Percentiles rank a stretch among this genome's conserved stretches.
Evolutionary conservation across 2,888 invertebrate genomes (phyloP).

Genomic region (Dasysyrphus albostriatus): DNA sequence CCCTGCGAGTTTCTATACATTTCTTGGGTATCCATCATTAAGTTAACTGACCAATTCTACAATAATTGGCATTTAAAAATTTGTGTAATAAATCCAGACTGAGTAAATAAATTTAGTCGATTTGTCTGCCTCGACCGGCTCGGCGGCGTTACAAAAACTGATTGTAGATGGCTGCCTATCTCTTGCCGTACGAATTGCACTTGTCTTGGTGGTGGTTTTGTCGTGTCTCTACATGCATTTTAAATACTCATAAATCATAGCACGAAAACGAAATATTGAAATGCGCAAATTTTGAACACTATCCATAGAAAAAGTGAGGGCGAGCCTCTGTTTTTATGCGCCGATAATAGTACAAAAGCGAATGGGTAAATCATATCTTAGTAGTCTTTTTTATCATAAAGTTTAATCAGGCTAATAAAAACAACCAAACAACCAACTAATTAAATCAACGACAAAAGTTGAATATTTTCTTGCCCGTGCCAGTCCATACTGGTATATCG

Average conservation of each 20-base stretch:
- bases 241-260: constrained; percentile 67
- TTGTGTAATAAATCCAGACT: constrained; percentile 67
- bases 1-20: neutral
- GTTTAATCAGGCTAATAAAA: constrained; percentile 1
- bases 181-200: constrained; percentile 47
- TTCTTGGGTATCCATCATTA: constrained; percentile 43
- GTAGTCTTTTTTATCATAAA: constrained; percentile 26
- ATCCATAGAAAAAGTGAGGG: constrained; percentile 67
- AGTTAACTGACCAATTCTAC: constrained; percentile 35
- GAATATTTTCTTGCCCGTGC: constrained; percentile 35
- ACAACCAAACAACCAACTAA: constrained; percentile 30
- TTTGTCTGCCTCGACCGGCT: constrained; percentile 73
- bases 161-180: constrained; percentile 69
- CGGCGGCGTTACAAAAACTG: constrained; percentile 71
- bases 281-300: constrained; percentile 72
- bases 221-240: constrained; percentile 59
- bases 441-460: constrained; percentile 14
- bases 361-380: constrained; percentile 48
- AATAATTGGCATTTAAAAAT: constrained; percentile 40
- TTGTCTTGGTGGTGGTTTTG: constrained; percentile 34
- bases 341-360: constrained; percentile 57
- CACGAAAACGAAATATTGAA: constrained; percentile 67
- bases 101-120: constrained; percentile 62
- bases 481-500: constrained; percentile 59
- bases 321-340: constrained; percentile 74